Evolutionary conservation across 2,113 vertebrate genomes (phyloP).

Genomic region (Rynchops niger): DNA sequence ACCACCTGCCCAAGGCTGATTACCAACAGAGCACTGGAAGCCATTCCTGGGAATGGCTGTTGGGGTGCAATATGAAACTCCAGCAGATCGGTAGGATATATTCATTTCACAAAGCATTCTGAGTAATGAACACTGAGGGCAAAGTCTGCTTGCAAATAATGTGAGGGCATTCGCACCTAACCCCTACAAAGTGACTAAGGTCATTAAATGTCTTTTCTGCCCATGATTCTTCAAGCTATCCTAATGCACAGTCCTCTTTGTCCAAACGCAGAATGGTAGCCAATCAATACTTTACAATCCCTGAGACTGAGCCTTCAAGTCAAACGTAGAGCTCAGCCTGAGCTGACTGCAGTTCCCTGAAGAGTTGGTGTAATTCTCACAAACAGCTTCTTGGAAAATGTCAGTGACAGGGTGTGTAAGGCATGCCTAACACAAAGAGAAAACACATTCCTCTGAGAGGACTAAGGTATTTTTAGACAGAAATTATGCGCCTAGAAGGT

Average conservation of each 20-base stretch:
- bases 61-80: not conserved
- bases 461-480: not conserved
- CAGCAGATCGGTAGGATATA: not conserved
- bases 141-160: not conserved
- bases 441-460: slow-evolving; percentile 18
- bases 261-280: not conserved
- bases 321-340: not conserved
- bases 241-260: not conserved
- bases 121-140: not conserved
- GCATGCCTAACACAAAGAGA: not conserved
- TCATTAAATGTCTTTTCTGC: not conserved
- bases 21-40: not conserved
- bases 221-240: not conserved
- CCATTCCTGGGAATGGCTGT: not conserved
- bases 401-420: not conserved
- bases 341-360: not conserved
- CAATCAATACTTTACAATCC: not conserved
- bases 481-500: not conserved
- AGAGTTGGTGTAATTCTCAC: not conserved
- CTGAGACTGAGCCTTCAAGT: not conserved
- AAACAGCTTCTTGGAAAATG: not conserved
- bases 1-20: not conserved
- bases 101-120: not conserved
- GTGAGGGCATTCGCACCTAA: not conserved
- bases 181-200: not conserved